phyloP scores from a whole-genome alignment of 2,888 invertebrate species.

The Drosophila vallismaia region DNA sequence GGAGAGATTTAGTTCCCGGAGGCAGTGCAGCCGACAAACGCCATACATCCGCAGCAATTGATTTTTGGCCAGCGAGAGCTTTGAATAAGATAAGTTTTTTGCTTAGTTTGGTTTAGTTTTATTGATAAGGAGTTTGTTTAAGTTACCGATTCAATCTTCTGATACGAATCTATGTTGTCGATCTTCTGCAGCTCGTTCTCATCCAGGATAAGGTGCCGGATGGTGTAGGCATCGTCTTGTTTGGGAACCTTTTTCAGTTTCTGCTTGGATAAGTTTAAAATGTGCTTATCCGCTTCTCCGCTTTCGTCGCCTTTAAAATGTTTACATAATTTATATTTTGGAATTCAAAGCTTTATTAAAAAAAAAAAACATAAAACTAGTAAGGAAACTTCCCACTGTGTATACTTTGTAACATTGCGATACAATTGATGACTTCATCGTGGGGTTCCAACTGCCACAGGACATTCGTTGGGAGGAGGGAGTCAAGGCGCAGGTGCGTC shows the following conservation, averaged over 20 bases:
- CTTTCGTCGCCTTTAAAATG: conserved; percentile 76
- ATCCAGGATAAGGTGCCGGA: conserved; percentile 90
- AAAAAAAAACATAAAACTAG: too few relatives aligned
- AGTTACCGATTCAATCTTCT: conserved; percentile 90
- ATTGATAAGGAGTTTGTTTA: background rate
- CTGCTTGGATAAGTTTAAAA: conserved; percentile 91
- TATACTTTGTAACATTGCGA: conserved; percentile 9
- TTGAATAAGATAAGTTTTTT: conserved; percentile 24
- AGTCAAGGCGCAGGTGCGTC: conserved; percentile 34
- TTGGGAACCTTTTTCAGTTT: conserved; percentile 92
- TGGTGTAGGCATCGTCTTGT: conserved; percentile 87
- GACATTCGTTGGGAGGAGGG: conserved; percentile 3
- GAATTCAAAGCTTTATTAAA: background rate
- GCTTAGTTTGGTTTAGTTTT: background rate
- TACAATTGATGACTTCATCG: conserved; percentile 69
- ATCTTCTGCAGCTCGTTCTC: conserved; percentile 94
- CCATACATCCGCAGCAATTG: conserved; percentile 94
- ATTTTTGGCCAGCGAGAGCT: conserved; percentile 94
- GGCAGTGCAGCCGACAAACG: conserved; percentile 90
- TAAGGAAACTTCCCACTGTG: conserved; percentile 1
- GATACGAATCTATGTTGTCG: conserved; percentile 93
- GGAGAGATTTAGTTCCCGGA: conserved; percentile 92
- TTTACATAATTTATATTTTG: background rate
- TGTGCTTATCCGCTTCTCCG: conserved; percentile 80
- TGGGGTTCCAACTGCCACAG: conserved; percentile 12